phyloP scores from a whole-genome alignment of 2,113 vertebrate species.

The Leuciscus idus region DNA sequence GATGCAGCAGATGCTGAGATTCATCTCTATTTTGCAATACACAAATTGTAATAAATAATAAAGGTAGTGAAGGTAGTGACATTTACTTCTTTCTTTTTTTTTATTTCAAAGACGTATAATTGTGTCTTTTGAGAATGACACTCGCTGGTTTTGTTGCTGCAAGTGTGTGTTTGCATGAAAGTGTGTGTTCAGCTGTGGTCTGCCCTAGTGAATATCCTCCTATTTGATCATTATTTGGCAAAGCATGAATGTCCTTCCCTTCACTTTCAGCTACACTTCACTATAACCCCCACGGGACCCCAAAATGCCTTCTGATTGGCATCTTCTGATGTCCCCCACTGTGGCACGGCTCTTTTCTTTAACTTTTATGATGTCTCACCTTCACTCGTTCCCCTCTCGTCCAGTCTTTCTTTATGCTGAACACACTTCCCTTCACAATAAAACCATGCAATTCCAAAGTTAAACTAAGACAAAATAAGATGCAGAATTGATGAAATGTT shows the following conservation, averaged over 20 bases:
- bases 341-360: conserved; percentile 29
- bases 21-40: background rate
- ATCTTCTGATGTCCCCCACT: conserved; percentile 43
- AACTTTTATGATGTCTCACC: conserved; percentile 22
- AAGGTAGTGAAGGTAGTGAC: background rate
- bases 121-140: background rate
- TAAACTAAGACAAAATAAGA: conserved; percentile 36
- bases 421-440: conserved; percentile 3
- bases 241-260: conserved; percentile 55
- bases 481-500: conserved; percentile 1
- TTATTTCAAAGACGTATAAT: background rate
- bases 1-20: background rate
- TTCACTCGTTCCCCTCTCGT: conserved; percentile 28
- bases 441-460: background rate
- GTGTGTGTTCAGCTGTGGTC: conserved; percentile 44
- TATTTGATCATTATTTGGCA: conserved; percentile 48
- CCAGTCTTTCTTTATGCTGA: background rate
- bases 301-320: conserved; percentile 51
- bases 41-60: background rate
- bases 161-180: conserved; percentile 20
- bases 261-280: conserved; percentile 56
- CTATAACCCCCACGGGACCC: conserved; percentile 44
- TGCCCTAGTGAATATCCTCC: conserved; percentile 41
- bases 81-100: conserved; percentile 4
- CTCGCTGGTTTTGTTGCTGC: background rate